Evolutionary conservation across 2,888 invertebrate genomes (phyloP).

Genomic region (Caenorhabditis sulstoni): DNA sequence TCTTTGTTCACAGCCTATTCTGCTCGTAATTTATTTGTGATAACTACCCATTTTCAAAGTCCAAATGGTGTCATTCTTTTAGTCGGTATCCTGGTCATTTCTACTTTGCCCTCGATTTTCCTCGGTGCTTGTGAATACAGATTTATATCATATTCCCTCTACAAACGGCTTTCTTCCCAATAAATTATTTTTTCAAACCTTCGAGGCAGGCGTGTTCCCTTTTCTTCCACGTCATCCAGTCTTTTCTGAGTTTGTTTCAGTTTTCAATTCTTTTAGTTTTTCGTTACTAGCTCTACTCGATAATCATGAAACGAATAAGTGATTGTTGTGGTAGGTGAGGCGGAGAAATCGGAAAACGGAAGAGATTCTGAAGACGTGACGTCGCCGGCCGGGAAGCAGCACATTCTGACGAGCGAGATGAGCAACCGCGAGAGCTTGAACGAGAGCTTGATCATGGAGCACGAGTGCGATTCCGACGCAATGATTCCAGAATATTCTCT

Average conservation of each 20-base stretch:
- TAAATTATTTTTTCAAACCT: too few relatives aligned
- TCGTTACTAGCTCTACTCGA: conserved; percentile 10
- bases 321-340: conserved; percentile 38
- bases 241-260: too few relatives aligned
- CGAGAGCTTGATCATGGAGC: conserved; percentile 51
- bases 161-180: too few relatives aligned
- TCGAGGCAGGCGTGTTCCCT: too few relatives aligned
- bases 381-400: conserved; percentile 47
- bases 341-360: neutral
- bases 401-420: conserved; percentile 41
- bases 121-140: too few relatives aligned
- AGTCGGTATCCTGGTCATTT: conserved; percentile 5
- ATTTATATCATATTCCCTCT: too few relatives aligned
- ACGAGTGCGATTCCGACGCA: conserved; percentile 24
- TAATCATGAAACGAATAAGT: conserved; percentile 46
- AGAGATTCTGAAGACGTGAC: conserved; percentile 22
- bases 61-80: neutral
- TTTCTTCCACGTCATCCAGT: too few relatives aligned
- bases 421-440: conserved; percentile 50
- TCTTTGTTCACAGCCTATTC: too few relatives aligned
- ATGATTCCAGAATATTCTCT: too few relatives aligned
- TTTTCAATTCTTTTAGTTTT: too few relatives aligned
- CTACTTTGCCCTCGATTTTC: too few relatives aligned
- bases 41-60: neutral
- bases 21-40: neutral